These are phyloP conservation scores for Xerus rutilus DNA, from an alignment of 2,797 vertebrate genomes.

Conservation along the genomic window DNA sequence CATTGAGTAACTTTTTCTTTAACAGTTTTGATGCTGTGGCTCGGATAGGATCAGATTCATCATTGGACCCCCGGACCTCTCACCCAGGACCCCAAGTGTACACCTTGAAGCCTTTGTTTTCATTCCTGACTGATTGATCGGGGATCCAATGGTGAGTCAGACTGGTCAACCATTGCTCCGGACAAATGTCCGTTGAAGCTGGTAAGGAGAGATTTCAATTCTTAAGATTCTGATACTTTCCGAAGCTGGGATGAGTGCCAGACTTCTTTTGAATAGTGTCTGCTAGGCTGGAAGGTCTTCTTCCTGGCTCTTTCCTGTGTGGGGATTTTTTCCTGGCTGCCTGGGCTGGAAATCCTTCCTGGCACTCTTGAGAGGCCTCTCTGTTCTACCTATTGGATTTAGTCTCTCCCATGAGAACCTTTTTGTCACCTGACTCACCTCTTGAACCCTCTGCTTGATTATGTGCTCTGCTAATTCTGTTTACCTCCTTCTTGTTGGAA, in stretches of 20 bases:
- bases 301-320: constrained; percentile 11
- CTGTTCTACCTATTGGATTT: background rate
- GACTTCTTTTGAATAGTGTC: background rate
- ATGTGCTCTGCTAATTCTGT: background rate
- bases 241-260: background rate
- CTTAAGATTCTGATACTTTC: constrained; percentile 13
- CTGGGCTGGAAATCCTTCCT: background rate
- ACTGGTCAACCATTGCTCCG: constrained; percentile 51
- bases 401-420: background rate
- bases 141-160: constrained; percentile 78
- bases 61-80: constrained; percentile 75
- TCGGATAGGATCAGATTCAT: constrained; percentile 73
- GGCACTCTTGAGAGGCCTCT: background rate
- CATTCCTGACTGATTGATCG: constrained; percentile 78
- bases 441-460: background rate
- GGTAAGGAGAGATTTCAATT: constrained; percentile 67
- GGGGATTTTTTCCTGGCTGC: background rate
- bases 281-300: background rate
- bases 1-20: constrained; percentile 69
- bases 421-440: background rate
- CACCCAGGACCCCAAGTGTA: constrained; percentile 68
- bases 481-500: background rate
- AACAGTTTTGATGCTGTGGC: constrained; percentile 56
- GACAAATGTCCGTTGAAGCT: constrained; percentile 59
- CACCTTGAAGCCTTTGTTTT: constrained; percentile 76